Conservation (phyloP, 2,113 vertebrate species). For the Callopanchax toddi region DNA sequence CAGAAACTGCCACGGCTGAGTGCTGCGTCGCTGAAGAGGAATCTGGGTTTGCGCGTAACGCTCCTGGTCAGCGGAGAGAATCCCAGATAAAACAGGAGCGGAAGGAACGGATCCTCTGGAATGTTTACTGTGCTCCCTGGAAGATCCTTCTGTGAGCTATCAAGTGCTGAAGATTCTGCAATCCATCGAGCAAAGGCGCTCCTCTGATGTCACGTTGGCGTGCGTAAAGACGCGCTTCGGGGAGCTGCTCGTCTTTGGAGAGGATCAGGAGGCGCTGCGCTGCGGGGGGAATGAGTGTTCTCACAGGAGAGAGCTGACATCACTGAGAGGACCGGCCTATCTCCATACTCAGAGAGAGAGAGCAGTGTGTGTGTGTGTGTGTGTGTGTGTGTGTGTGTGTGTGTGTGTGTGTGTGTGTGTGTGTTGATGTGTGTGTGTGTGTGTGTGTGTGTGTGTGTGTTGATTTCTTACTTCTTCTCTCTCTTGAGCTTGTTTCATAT, state of each 20-base stretch:
- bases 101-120: background rate
- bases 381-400: too few species aligned
- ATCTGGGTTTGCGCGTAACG: constrained; percentile 47
- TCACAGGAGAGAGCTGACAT: constrained; percentile 69
- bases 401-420: too few species aligned
- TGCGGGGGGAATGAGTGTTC: constrained; percentile 50
- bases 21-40: constrained; percentile 7
- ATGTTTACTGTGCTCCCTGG: background rate
- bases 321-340: constrained; percentile 70
- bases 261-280: constrained; percentile 27
- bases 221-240: constrained; percentile 52
- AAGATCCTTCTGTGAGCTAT: background rate
- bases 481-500: background rate
- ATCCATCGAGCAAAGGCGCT: background rate
- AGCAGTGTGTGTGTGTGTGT: too few species aligned
- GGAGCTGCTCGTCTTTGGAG: constrained; percentile 32
- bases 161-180: background rate
- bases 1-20: constrained; percentile 10
- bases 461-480: too few species aligned
- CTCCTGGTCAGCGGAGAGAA: constrained; percentile 6
- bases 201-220: constrained; percentile 9
- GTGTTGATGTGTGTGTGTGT: too few species aligned
- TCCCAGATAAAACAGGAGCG: background rate
- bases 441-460: too few species aligned
- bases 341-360: constrained; percentile 8